Evolutionary conservation across 2,797 vertebrate species (phyloP).

Genomic region (Thaleichthys pacificus): DNA sequence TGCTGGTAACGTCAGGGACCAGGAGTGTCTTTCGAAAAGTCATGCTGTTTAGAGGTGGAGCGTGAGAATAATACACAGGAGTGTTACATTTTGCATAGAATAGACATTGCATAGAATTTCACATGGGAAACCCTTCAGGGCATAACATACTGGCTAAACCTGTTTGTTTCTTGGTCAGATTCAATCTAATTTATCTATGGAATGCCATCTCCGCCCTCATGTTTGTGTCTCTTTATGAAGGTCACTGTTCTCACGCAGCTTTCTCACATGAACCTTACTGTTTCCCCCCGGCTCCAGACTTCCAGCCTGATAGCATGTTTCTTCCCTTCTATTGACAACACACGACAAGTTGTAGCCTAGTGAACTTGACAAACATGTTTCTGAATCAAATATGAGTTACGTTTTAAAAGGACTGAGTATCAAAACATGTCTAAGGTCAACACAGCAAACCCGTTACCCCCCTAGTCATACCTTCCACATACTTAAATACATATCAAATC

Average conservation of each 20-base stretch:
- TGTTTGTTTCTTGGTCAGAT: neutral
- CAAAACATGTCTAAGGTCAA: neutral
- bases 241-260: neutral
- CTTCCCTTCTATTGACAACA: neutral
- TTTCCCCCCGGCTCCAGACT: neutral
- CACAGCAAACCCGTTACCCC: neutral
- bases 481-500: neutral
- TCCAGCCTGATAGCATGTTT: neutral
- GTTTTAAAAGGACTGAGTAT: neutral
- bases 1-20: slow-evolving; percentile 9
- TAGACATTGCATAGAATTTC: neutral
- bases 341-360: neutral
- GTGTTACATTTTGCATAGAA: too few species aligned
- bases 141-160: neutral
- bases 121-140: neutral
- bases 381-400: neutral
- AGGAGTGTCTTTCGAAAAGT: slow-evolving; percentile 9
- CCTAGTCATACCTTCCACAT: neutral
- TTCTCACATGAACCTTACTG: neutral
- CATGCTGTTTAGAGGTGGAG: neutral
- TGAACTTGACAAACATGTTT: neutral
- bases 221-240: neutral
- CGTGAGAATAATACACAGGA: neutral
- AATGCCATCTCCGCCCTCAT: neutral
- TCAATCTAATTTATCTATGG: neutral